Evolutionary conservation across 2,888 invertebrate species (phyloP).

Genomic region (Acleris laterana): DNA sequence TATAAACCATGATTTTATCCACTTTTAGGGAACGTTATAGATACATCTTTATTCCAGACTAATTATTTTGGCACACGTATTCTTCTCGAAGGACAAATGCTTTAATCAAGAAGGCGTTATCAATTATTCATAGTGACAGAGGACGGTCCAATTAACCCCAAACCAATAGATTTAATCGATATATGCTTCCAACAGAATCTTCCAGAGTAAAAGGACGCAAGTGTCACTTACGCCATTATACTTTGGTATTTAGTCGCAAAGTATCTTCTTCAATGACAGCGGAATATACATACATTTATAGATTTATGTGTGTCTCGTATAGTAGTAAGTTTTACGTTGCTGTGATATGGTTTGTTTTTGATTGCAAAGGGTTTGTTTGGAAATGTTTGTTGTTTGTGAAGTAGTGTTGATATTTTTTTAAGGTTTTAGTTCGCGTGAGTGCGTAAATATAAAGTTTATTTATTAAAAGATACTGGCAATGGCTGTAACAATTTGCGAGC

Average conservation of each 20-base stretch:
- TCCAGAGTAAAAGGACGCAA: conserved; percentile 5
- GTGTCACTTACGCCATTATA: background rate
- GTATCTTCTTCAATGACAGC: background rate
- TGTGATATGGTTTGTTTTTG: background rate
- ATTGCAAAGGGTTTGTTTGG: background rate
- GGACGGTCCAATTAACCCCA: conserved; percentile 42
- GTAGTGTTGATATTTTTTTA: conserved; percentile 2
- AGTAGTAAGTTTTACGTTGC: background rate
- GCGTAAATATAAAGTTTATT: too few relatives aligned
- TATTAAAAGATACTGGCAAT: too few relatives aligned
- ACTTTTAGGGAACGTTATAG: too few relatives aligned
- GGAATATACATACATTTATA: background rate
- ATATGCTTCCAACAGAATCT: conserved; percentile 9
- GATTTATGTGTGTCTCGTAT: background rate
- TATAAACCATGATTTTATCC: too few relatives aligned
- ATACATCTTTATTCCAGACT: background rate
- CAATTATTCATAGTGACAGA: conserved; percentile 42
- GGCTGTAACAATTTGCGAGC: too few relatives aligned
- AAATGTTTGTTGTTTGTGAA: background rate
- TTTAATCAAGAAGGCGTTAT: conserved; percentile 42
- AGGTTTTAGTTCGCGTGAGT: background rate
- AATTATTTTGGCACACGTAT: conserved; percentile 24
- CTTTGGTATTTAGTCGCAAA: background rate
- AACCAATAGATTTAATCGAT: conserved; percentile 42
- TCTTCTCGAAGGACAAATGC: conserved; percentile 39